Base-by-base conservation (phyloP, 2,113 vertebrate genomes). In the Apteryx owenii region DNA sequence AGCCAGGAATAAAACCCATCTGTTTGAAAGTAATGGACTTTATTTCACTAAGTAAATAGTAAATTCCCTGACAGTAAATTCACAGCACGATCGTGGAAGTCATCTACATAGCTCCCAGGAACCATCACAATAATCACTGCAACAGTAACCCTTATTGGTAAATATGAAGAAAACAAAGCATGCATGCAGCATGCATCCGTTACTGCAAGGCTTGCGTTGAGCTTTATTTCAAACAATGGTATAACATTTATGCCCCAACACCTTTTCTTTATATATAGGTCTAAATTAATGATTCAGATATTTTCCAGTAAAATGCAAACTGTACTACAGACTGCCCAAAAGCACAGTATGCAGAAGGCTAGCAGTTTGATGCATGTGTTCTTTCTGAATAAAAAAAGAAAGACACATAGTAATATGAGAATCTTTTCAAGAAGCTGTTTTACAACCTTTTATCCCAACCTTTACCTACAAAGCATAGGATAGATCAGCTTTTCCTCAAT, bases 111-210 rank as follows among this genome's bases (percentile, higher is more conserved):
- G 50, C 46, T 88, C 26, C 7, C 28, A 51, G 22, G 2, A 84
- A 36, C 36, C 42, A 28, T 29, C 29, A 15, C 40, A 87, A 38
- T 36, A 80, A 65, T 69, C 62, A 87, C 3, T 60, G 42, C 14
- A 93, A 70, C 8, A 77, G 22, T 77, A 73, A 95, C 12, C 19
- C 17, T 69, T 65, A 36, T 4, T 26, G 14, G 28, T 65, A 75
- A 13, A 29, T 25, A 54, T 18, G 21, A 82, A 65, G 48, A 61
- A 68, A 89, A 88, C 3, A 64, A 82, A 85, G 46, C 13, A 31
- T 38, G 4, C 9, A 78, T 5, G 40, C 2, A 44, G 15, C 29
- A 50, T 0, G 0, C 10, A 19, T 16, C 29, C 66, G 7, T 11
- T 81, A 25, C 22, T 66, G 36, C 11, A 3, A 71, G 5, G 26